A percentile compares a stretch with the other conserved stretches of the same genome.
These are phyloP conservation scores for Drosophila pseudotakahashii DNA, from an alignment of 2,888 invertebrate species.

Conservation along the genomic window DNA sequence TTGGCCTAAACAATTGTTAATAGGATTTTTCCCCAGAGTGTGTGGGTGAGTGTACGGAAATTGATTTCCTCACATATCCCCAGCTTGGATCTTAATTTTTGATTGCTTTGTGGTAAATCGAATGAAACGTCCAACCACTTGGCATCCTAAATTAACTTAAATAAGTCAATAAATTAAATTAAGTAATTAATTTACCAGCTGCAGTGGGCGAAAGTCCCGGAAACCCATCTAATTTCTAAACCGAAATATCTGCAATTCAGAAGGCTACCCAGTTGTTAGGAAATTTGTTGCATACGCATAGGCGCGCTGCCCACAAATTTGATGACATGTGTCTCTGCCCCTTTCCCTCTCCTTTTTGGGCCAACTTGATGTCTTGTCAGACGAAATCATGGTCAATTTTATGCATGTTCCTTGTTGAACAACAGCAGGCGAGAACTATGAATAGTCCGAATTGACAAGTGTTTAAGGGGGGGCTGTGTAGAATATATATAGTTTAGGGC, in stretches of 20 bases:
- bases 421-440: constrained; percentile 52
- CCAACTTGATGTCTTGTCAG: constrained; percentile 36
- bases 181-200: constrained; percentile 56
- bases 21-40: constrained; percentile 48
- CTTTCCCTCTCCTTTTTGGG: not conserved
- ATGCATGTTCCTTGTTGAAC: constrained; percentile 62
- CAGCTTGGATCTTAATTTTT: constrained; percentile 29
- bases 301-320: constrained; percentile 51
- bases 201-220: constrained; percentile 1
- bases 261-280: not conserved
- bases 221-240: not conserved
- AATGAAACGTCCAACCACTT: constrained; percentile 45
- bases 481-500: no score
- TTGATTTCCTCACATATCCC: constrained; percentile 43
- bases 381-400: constrained; percentile 59
- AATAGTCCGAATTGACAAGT: constrained; percentile 58
- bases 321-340: constrained; percentile 34
- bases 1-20: constrained; percentile 53
- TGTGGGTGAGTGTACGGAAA: constrained; percentile 52
- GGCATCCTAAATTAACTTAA: constrained; percentile 52
- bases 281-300: constrained; percentile 60
- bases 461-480: constrained; percentile 29
- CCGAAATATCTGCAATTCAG: constrained; percentile 3
- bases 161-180: constrained; percentile 64
- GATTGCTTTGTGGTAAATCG: constrained; percentile 44